Base-by-base conservation (phyloP, 2,113 vertebrate genomes). In the Dicrurus megarhynchus region DNA sequence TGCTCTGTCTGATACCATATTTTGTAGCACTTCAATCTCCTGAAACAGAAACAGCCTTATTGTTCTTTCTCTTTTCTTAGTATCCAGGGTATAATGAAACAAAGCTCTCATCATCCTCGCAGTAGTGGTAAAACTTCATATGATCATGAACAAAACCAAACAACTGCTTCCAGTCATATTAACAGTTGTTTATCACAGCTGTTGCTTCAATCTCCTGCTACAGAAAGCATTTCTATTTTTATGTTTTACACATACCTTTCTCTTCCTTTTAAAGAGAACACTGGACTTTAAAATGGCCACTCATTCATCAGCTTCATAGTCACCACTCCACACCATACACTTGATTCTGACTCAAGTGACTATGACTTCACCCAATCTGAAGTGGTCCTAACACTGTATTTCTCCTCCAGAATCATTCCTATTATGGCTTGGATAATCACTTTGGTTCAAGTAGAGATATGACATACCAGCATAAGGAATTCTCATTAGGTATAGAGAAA, bases 341-440 rank as follows among this genome's bases (percentile, higher is more conserved):
- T 91, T 83, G 33, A 83, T 88, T 95, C 59, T 88, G 63, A 83
- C 59, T 91, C 44, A 85, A 94, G 84, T 91, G 93, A 67, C 75
- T 80, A 37, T 87, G 78, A 94, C 78, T 91, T 97, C 91, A 90
- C 17, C 55, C 37, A 84, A 6, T 86, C 59, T 91, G 71, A 91
- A 96, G 70, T 87, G 84, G 32, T 87, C 50, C 23, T 85, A 87
- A 74, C 26, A 33, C 35, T 63, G 23, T 50, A 44, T 63, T 63
- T 90, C 63, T 90, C 42, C 64, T 91, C 16, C 14, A 5, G 15
- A 61, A 67, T 57, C 21, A 32, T 27, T 85, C 84, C 71, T 91
- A 23, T 77, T 90, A 90, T 44, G 57, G 89, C 7, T 70, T 86
- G 50, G 35, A 52, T 50, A 84, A 83, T 74, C 2, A 0, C 21